These are phyloP conservation scores for Cavia aperea DNA, from an alignment of 2,113 vertebrate species.

Conservation along the genomic window DNA sequence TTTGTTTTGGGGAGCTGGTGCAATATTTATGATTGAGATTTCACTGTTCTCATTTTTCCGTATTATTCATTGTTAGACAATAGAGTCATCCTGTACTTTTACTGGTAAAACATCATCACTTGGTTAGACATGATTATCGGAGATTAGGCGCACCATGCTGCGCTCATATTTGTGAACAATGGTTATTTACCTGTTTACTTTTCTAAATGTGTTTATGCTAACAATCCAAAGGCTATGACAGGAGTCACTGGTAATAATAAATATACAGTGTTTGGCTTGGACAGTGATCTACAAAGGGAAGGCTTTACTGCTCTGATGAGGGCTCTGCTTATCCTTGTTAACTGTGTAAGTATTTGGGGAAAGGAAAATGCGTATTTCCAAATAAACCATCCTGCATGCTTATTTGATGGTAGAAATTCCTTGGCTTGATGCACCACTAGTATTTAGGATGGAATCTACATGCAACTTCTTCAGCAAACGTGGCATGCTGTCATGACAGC, in stretches of 20 bases:
- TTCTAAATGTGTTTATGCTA: constrained; percentile 35
- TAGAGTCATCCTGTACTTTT: background rate
- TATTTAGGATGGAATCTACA: constrained; percentile 35
- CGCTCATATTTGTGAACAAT: background rate
- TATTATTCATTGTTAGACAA: constrained; percentile 22
- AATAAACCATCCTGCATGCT: constrained; percentile 57
- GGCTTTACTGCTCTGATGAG: background rate
- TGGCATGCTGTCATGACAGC: background rate
- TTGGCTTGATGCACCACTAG: constrained; percentile 11
- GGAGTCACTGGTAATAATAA: background rate
- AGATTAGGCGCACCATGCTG: background rate
- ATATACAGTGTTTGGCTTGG: background rate
- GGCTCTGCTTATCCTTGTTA: background rate
- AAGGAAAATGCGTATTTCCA: constrained; percentile 40
- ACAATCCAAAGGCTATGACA: background rate
- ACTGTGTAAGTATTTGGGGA: constrained; percentile 11
- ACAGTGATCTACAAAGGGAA: background rate
- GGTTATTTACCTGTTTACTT: constrained; percentile 17
- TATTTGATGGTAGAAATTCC: constrained; percentile 34
- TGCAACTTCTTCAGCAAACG: constrained; percentile 47
- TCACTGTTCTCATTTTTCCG: background rate
- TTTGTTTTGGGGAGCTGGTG: background rate
- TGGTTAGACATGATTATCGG: background rate
- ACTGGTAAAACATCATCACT: constrained; percentile 14
- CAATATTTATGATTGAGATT: background rate